phyloP scores from a whole-genome alignment of 2,113 vertebrate species.

The Onychorhynchus coronatus region DNA sequence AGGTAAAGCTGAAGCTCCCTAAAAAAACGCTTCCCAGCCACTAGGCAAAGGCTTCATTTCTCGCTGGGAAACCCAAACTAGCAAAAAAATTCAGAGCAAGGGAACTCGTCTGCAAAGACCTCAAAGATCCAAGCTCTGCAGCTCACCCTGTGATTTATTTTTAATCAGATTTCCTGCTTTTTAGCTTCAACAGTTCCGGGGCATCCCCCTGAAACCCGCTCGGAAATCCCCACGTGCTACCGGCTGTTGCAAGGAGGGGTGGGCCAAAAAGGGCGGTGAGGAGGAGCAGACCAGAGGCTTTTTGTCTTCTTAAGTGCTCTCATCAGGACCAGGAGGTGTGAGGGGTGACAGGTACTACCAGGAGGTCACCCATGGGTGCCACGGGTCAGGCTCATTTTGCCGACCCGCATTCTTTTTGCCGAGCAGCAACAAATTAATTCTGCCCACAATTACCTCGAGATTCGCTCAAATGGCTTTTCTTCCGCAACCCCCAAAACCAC shows the following conservation, averaged over 20 bases:
- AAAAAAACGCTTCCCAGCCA: accelerated
- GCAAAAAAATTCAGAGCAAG: background rate
- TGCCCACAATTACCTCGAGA: background rate
- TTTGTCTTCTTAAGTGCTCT: background rate
- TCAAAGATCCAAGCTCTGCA: background rate
- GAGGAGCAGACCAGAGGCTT: background rate
- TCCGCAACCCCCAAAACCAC: background rate
- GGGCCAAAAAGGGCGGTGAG: accelerated
- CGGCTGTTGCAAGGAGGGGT: background rate
- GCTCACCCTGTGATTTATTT: background rate
- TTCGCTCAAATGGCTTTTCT: background rate
- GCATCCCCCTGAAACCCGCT: background rate
- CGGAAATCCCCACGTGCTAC: background rate
- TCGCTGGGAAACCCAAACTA: background rate
- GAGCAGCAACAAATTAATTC: accelerated
- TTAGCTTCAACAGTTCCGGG: background rate
- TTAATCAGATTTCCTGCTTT: background rate
- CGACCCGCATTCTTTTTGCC: accelerated
- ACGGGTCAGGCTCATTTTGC: background rate
- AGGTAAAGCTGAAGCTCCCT: background rate
- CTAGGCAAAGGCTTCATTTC: background rate
- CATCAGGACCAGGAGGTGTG: accelerated
- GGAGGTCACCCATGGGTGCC: background rate
- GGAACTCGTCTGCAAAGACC: background rate
- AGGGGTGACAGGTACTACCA: background rate